A percentile compares a stretch with the other conserved stretches of the same genome.
phyloP scores from a whole-genome alignment of 2,113 vertebrate species.

The Scomber colias region DNA sequence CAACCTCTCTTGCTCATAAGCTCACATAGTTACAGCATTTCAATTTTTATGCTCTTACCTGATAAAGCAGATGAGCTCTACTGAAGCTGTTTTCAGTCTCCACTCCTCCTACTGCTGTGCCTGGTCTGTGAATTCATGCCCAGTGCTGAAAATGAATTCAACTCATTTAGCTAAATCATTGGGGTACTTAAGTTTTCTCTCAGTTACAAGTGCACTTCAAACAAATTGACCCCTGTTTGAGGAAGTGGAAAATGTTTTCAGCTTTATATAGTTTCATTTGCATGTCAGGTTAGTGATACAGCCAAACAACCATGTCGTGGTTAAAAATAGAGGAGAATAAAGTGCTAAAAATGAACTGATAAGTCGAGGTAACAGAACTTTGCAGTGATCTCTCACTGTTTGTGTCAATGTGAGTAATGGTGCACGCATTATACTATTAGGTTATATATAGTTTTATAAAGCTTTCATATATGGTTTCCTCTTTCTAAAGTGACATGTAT shows the following conservation, averaged over 20 bases:
- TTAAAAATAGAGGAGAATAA: slow-evolving; percentile 22
- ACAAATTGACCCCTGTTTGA: not conserved
- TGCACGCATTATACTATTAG: too few relatives aligned
- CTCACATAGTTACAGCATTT: not conserved
- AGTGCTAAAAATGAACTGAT: slow-evolving; percentile 5
- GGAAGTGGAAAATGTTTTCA: slow-evolving; percentile 61
- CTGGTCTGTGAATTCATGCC: slow-evolving; percentile 65
- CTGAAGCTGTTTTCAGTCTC: slow-evolving; percentile 54
- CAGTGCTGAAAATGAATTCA: slow-evolving; percentile 22
- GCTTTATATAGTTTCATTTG: slow-evolving; percentile 3
- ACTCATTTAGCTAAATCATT: not conserved
- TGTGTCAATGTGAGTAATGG: not conserved
- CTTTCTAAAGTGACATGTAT: too few relatives aligned
- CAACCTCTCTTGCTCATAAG: not conserved
- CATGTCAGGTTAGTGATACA: not conserved
- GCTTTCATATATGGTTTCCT: not conserved
- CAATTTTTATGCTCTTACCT: slow-evolving; percentile 58
- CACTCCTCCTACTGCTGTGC: slow-evolving; percentile 44
- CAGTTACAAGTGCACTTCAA: not conserved
- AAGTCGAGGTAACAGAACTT: not conserved
- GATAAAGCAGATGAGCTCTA: slow-evolving; percentile 54
- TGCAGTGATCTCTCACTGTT: not conserved
- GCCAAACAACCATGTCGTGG: too few relatives aligned
- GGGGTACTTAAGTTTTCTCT: not conserved
- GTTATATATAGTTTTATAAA: not conserved